These are phyloP conservation scores for Ecdyonurus torrentis DNA, from an alignment of 2,888 invertebrate genomes.

Conservation along the genomic window DNA sequence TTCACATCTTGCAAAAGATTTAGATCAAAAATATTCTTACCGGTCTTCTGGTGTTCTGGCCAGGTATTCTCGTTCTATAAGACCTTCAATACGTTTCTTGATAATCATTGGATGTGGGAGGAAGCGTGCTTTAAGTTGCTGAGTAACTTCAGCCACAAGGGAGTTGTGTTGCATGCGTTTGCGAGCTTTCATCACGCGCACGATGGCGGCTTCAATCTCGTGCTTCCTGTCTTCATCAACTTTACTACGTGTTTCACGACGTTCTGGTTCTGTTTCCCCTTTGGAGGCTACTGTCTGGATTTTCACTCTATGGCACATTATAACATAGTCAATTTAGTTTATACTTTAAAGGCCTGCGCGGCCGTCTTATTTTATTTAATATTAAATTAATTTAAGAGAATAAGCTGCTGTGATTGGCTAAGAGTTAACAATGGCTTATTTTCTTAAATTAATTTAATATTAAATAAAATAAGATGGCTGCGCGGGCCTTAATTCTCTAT, in stretches of 20 bases:
- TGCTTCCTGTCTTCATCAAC: conserved; percentile 98
- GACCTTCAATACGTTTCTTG: conserved; percentile 97
- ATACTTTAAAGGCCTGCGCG: too few relatives aligned
- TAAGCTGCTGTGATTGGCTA: too few relatives aligned
- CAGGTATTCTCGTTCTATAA: conserved; percentile 98
- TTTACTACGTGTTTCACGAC: conserved; percentile 92
- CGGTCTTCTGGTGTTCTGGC: conserved; percentile 91
- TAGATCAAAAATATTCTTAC: conserved; percentile 20
- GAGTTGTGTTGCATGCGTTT: conserved; percentile 91
- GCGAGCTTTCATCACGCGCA: conserved; percentile 96
- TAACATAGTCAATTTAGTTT: too few relatives aligned
- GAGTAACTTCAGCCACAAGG: conserved; percentile 92
- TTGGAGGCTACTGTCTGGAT: conserved; percentile 89
- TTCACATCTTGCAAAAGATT: background rate
- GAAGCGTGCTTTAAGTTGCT: conserved; percentile 92
- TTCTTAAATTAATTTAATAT: too few relatives aligned
- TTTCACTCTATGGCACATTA: conserved; percentile 47
- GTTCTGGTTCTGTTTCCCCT: conserved; percentile 97
- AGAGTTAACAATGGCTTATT: too few relatives aligned
- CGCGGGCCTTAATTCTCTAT: too few relatives aligned
- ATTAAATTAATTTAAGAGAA: too few relatives aligned
- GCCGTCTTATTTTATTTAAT: too few relatives aligned
- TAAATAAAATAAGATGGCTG: too few relatives aligned
- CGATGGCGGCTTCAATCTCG: conserved; percentile 98
- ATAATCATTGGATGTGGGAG: conserved; percentile 95